Evolutionary conservation across 1,140 invertebrate genomes (phyloP), one percentile per base, ranked within the genome.

Genomic region (Drosophila truncata): DNA sequence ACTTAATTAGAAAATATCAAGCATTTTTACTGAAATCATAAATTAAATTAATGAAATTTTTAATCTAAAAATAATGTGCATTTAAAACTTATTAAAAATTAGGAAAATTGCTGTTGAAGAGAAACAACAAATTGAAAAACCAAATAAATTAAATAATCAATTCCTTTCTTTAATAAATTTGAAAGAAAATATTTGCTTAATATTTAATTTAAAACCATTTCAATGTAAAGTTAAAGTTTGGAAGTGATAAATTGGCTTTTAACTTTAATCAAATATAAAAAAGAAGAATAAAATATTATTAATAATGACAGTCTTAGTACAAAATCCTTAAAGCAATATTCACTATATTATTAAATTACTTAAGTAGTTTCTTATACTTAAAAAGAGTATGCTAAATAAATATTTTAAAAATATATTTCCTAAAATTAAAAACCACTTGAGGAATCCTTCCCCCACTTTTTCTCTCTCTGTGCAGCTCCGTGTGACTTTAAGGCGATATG

Each of bases 381-480:
- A 6, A 10, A 3, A 3, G 1, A 18, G 4, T 25, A 9, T 25
- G 13, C 6, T 14, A 16, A 25, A 5, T 9, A 27, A 47, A 25
- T 46, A 46, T 8, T 8, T 4, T 47, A 4, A 37, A 37, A 10
- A 13, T 39, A 13, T 8, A 39, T 2, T 25, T 7, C 7, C 14
- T 9, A 27, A 6, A 42, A 41, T 10, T 25, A 29, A 39, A 25
- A 47, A 25, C 8, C 1, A 29, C 7, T 50, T 11, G 1, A 3
- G 2, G n/a, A 13, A 13, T 18, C 0, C n/a, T 29, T 50, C 1
- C 5, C 2, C 1, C 1, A 14, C 5, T 14, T 27, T 23, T 31
- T 23, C 14, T 62, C 16, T 67, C 11, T 29, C 63, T 52, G 62
- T 70, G 37, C 39, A 70, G 66, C 66, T 33, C 62, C 25, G n/a